Evolutionary conservation across 2,888 invertebrate genomes (phyloP), one percentile per base, ranked within the genome.

Genomic region (Agrochola macilenta): DNA sequence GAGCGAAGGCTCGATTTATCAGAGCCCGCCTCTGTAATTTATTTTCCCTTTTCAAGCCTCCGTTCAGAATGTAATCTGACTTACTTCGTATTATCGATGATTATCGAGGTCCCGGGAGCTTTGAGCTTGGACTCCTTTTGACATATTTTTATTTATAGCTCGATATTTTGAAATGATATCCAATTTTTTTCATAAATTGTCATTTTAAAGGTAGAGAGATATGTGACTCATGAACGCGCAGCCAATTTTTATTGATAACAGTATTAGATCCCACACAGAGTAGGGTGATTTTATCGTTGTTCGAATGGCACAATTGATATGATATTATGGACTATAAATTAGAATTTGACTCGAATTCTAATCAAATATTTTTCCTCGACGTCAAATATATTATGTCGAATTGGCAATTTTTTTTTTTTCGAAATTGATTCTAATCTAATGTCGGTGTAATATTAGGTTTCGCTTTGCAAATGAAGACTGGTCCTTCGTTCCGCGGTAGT

Each of bases 31-130:
- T 70, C 60, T 70, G 75, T 86, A 79, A 89, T 88, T 89, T 88
- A 88, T 88, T 83, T 86, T 89, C 81, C 85, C 82, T 89, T 86
- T 83, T 86, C 83, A 84, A 76, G 71, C 43, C 57, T 75, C 79
- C 65, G 77, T 88, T 78, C 75, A 71, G 80, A 87, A 89, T 81
- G 85, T 89, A 85, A 87, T 88, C 85, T 82, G 81, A 86, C 85
- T 88, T 84, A 79, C 74, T 82, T 23, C 43, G 79, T 79, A 82
- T 82, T 86, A 86, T 86, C 84, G 83, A 86, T 83, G 86, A 88
- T 86, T 81, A 89, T 80, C 76, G 71, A 17, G 20, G 35, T 49
- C 69, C 72, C 72, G 72, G 77, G 74, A 76, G 74, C 69, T 30
- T 26, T 30, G 63, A 43, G 66, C 52, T 46, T 68, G 64, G 76